phyloP scores from a whole-genome alignment of 2,888 invertebrate species.

The Heteromyza rotundicornis region DNA sequence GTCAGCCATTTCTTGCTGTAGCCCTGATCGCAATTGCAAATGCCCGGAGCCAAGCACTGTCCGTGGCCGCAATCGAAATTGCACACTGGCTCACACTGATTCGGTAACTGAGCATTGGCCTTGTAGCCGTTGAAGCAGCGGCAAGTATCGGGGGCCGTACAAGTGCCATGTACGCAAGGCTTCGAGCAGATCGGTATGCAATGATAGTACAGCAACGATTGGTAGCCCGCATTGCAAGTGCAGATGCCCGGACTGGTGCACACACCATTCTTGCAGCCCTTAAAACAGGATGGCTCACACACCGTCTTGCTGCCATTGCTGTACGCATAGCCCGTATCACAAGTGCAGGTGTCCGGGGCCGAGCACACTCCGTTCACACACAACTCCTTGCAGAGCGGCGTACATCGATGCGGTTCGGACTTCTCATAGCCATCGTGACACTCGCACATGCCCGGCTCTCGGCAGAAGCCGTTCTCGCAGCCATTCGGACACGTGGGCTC shows the following conservation, averaged over 20 bases:
- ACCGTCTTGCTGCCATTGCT: slow-evolving; percentile 46
- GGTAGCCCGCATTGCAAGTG: slow-evolving; percentile 52
- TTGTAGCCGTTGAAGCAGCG: slow-evolving; percentile 62
- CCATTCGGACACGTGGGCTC: slow-evolving; percentile 53
- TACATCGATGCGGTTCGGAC: slow-evolving; percentile 47
- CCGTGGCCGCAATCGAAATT: slow-evolving; percentile 51
- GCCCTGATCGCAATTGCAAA: slow-evolving; percentile 54
- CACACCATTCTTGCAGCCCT: slow-evolving; percentile 56
- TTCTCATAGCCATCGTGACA: slow-evolving; percentile 53
- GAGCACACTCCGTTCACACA: slow-evolving; percentile 60
- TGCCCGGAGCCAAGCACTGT: slow-evolving; percentile 52
- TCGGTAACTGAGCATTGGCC: slow-evolving; percentile 34
- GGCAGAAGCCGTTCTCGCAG: slow-evolving; percentile 62
- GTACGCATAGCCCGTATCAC: slow-evolving; percentile 44
- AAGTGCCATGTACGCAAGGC: slow-evolving; percentile 52
- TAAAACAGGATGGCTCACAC: slow-evolving; percentile 53
- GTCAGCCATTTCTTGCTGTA: slow-evolving; percentile 51
- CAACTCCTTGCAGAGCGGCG: slow-evolving; percentile 43
- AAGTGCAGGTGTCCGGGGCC: slow-evolving; percentile 59
- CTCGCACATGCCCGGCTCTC: slow-evolving; percentile 52
- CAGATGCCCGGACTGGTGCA: slow-evolving; percentile 62
- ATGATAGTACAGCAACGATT: slow-evolving; percentile 44
- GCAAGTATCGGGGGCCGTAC: slow-evolving; percentile 62
- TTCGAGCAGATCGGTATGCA: slow-evolving; percentile 52
- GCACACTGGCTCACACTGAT: slow-evolving; percentile 54